phyloP scores from a whole-genome alignment of 2,797 vertebrate genomes.

The Tiaroga cobitis region DNA sequence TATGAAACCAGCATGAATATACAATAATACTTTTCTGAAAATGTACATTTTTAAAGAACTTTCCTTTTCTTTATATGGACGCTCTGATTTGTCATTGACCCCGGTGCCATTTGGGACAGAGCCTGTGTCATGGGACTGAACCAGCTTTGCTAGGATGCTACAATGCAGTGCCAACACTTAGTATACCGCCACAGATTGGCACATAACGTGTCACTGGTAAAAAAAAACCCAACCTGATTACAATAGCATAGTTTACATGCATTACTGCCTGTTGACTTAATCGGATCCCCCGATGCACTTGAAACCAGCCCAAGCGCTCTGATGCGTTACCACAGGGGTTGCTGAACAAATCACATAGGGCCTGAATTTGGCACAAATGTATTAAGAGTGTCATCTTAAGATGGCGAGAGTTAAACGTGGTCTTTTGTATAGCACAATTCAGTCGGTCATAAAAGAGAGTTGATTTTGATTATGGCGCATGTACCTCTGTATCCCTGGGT shows the following conservation, averaged over 20 bases:
- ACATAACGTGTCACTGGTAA: neutral
- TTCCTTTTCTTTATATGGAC: neutral
- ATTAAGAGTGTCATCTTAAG: neutral
- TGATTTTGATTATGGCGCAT: slow-evolving; percentile 16
- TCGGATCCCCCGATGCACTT: slow-evolving; percentile 1
- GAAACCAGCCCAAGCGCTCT: neutral
- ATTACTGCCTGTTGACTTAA: slow-evolving; percentile 6
- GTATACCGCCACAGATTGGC: neutral
- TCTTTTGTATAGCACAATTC: neutral
- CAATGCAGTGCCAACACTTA: slow-evolving; percentile 9
- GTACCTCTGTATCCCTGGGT: slow-evolving; percentile 13
- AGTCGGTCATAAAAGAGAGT: slow-evolving; percentile 27
- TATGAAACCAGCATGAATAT: neutral
- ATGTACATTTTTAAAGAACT: neutral
- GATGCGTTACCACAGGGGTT: neutral
- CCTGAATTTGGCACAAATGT: slow-evolving; percentile 7
- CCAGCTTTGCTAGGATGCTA: neutral
- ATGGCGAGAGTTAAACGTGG: neutral
- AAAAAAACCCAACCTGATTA: neutral
- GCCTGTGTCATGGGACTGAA: neutral
- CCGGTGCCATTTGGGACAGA: slow-evolving; percentile 5
- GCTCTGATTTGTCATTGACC: neutral
- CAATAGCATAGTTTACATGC: slow-evolving; percentile 8
- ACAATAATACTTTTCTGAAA: neutral
- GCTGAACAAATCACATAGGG: neutral